Percentiles rank a stretch among this genome's conserved stretches.
Conservation (phyloP, 2,113 vertebrate species). For the Pangasianodon gigas region DNA sequence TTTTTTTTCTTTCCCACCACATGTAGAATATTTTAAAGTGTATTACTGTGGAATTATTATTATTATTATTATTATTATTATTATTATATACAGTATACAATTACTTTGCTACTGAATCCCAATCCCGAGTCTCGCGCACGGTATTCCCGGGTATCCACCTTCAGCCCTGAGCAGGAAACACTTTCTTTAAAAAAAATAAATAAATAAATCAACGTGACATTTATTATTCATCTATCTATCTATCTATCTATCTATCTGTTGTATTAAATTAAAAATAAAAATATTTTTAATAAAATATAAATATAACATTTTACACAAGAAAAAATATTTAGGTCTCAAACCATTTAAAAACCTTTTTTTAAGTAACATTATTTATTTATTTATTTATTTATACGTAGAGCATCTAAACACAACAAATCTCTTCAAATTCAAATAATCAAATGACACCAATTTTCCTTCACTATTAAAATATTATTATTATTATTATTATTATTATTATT, state of each 20-base stretch:
- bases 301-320: background rate
- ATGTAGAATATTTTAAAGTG: background rate
- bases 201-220: background rate
- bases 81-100: background rate
- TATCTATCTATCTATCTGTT: too few species aligned
- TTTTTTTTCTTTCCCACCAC: background rate
- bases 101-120: background rate
- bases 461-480: background rate
- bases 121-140: background rate
- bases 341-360: background rate
- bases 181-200: background rate
- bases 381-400: background rate
- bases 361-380: background rate
- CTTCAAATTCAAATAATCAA: background rate
- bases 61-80: slow-evolving; percentile 4
- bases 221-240: too few species aligned
- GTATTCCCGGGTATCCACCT: background rate
- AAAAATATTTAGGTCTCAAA: background rate
- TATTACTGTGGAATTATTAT: background rate
- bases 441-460: background rate
- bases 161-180: background rate
- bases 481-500: background rate
- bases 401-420: background rate
- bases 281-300: background rate
- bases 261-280: too few species aligned